Conservation (phyloP, 2,797 vertebrate genomes). For the Clangula hyemalis region DNA sequence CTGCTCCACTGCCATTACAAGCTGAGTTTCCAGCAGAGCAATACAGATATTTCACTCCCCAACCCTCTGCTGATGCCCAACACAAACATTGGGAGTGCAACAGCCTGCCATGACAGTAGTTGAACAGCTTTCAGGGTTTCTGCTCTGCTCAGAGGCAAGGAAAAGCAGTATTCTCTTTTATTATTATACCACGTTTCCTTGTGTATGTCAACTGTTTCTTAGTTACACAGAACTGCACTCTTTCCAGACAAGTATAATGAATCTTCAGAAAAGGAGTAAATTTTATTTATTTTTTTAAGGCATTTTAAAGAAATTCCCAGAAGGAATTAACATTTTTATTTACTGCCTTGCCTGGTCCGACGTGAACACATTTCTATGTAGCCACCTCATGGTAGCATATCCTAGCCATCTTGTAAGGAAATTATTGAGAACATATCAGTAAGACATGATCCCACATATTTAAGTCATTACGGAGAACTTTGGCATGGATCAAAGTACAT, state of each 20-base stretch:
- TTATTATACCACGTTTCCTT: constrained; percentile 65
- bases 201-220: constrained; percentile 67
- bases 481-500: constrained; percentile 50
- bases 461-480: constrained; percentile 5
- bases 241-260: constrained; percentile 55
- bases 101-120: constrained; percentile 17
- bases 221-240: constrained; percentile 46
- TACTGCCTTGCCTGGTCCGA: constrained; percentile 28
- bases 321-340: constrained; percentile 35
- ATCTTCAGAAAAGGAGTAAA: constrained; percentile 32
- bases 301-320: constrained; percentile 41
- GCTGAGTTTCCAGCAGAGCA: background rate
- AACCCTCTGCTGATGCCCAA: background rate
- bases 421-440: constrained; percentile 42
- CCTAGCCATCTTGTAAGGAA: constrained; percentile 37
- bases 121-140: background rate
- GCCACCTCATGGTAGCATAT: constrained; percentile 39
- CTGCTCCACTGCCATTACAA: background rate
- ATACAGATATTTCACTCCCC: background rate
- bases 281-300: background rate
- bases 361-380: constrained; percentile 5
- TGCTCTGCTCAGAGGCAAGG: background rate
- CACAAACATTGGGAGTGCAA: background rate
- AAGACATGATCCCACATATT: constrained; percentile 45
- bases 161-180: constrained; percentile 42